Evolutionary conservation across 2,113 vertebrate genomes (phyloP), one percentile per base, ranked within the genome.

Genomic region (Lanius collurio): DNA sequence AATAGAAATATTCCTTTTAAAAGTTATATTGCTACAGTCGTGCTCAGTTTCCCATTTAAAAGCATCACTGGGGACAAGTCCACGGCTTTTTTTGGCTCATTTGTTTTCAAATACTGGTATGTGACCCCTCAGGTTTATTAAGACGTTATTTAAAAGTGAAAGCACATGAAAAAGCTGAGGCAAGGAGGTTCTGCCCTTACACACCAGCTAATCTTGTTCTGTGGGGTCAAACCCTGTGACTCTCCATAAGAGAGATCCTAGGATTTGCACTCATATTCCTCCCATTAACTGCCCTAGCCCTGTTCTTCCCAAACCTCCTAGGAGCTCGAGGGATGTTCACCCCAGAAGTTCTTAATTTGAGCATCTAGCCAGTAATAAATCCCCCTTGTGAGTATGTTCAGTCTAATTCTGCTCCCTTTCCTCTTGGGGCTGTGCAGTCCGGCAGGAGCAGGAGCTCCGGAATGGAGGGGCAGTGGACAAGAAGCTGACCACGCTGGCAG

Each of bases 391-490:
- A 82, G 50, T 52, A 5, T 76, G 26, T 50, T 75, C 46, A 31
- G 35, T 91, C 84, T 94, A 77, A 96, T 31, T 67, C 16, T 9
- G 0, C 31, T 81, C 71, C 73, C 94, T 83, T 63, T 97, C 89
- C 79, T 93, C 90, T 82, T 86, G 89, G 97, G 73, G 94, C 71
- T 82, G 42, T 79, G 65, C 97, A 99, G 99, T 99, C 93, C 99
- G 99, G 44, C 99, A 99, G 97, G 99, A 99, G 92, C 99, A 99
- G 97, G 99, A 99, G 97, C 98, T 99, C 90, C 98, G 99, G 80
- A 99, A 99, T 13, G 99, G 99, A 95, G 99, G 98, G 23, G 98
- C 99, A 1, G 98, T 99, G 97, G 99, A 99, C 98, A 99, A 99
- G 98, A 99, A 99, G 97, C 98, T 99, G 56, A 99, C 99, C 75